These are phyloP conservation scores for Halcyon smyrnensis DNA, from an alignment of 2,797 vertebrate species.

Conservation along the genomic window DNA sequence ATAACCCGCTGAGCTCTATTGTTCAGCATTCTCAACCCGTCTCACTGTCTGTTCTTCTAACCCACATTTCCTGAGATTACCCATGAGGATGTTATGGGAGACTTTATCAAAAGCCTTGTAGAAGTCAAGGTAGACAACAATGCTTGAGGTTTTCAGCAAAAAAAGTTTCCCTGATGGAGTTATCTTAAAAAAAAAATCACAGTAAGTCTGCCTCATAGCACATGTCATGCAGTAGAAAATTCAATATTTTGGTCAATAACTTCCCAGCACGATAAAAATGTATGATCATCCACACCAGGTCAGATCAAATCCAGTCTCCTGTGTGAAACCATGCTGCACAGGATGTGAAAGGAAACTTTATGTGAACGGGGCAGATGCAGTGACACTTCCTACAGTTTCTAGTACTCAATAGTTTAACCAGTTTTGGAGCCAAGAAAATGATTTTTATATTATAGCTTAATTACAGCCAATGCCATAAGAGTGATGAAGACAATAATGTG, in stretches of 20 bases:
- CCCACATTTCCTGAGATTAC: too few relatives aligned
- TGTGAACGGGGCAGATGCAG: neutral
- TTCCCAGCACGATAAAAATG: conserved; percentile 24
- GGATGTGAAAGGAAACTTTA: neutral
- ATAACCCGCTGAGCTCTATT: too few relatives aligned
- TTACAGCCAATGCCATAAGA: neutral
- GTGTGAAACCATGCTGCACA: neutral
- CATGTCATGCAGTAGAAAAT: neutral
- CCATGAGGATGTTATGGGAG: too few relatives aligned
- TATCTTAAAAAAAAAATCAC: neutral
- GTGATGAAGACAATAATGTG: neutral
- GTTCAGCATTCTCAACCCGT: too few relatives aligned
- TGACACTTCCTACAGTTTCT: neutral
- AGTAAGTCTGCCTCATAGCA: neutral
- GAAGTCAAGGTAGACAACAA: neutral
- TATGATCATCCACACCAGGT: conserved; percentile 28
- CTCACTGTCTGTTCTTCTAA: too few relatives aligned
- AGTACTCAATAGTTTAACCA: neutral
- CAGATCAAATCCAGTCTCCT: neutral
- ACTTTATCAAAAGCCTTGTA: too few relatives aligned
- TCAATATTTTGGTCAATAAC: conserved; percentile 35
- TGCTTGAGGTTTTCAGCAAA: neutral
- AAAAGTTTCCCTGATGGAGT: neutral
- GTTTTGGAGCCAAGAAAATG: neutral
- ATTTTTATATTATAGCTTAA: neutral